A percentile compares a stretch with the other conserved stretches of the same genome.
Evolutionary conservation across 64 coral and sea anemone species (phyloP).

Genomic region (Hydrozoanthus tunicans): DNA sequence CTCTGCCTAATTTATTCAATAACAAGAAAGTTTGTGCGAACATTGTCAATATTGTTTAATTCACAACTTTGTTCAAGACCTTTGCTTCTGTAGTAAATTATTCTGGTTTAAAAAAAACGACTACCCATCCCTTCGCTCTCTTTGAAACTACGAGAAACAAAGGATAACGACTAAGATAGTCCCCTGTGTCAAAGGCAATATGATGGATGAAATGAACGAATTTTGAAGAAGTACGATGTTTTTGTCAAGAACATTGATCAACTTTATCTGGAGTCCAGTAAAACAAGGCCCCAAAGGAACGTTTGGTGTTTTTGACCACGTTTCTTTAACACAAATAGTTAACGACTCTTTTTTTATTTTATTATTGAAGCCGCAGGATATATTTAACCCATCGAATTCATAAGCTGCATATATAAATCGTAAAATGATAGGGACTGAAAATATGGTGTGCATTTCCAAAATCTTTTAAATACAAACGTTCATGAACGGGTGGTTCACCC

Average conservation of each 20-base stretch:
- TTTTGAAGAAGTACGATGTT: not conserved
- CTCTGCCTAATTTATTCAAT: not conserved
- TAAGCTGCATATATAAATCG: not conserved
- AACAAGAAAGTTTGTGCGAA: not conserved
- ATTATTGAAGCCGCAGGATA: not conserved
- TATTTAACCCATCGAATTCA: not conserved
- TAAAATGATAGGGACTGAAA: too few species aligned
- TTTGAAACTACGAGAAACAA: not conserved
- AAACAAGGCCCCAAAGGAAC: not conserved
- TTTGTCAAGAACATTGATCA: slow-evolving; percentile 23
- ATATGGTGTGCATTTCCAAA: too few species aligned
- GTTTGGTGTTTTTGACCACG: not conserved
- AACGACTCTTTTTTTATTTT: not conserved
- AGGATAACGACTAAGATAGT: not conserved
- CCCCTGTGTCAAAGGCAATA: not conserved
- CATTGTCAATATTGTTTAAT: not conserved
- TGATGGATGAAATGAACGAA: not conserved
- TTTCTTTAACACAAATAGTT: not conserved
- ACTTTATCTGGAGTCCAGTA: not conserved
- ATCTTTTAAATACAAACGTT: too few species aligned
- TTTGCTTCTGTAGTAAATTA: not conserved
- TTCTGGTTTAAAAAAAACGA: slow-evolving; percentile 7
- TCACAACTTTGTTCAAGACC: not conserved
- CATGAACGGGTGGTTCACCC: too few species aligned
- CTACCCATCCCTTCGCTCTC: not conserved